phyloP scores from a whole-genome alignment of 2,797 vertebrate species.

The Tympanoctomys barrerae region DNA sequence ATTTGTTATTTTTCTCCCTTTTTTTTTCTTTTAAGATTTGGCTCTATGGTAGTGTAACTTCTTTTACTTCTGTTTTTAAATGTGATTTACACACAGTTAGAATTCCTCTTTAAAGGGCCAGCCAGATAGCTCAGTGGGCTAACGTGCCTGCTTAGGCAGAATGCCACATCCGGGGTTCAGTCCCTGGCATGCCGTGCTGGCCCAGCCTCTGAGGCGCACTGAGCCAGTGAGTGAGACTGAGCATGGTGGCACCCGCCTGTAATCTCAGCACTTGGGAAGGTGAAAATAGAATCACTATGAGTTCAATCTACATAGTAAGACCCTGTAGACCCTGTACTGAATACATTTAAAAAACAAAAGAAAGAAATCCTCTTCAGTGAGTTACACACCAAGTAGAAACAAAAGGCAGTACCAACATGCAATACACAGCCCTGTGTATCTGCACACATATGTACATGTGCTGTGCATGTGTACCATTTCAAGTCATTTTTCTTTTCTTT shows the following conservation, averaged over 20 bases:
- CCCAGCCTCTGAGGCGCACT: no score
- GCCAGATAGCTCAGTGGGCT: no score
- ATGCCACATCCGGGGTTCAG: no score
- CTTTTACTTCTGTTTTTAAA: constrained; percentile 33
- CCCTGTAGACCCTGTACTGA: no score
- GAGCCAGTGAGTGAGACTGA: neutral
- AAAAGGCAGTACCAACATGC: neutral
- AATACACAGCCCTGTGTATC: neutral
- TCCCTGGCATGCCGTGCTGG: no score
- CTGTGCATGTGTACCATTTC: neutral
- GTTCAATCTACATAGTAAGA: no score
- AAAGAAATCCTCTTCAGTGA: constrained; percentile 30
- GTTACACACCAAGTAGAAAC: neutral
- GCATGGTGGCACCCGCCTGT: no score
- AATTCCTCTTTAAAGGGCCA: neutral
- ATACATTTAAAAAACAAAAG: neutral
- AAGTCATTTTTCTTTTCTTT: neutral
- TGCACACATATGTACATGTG: neutral
- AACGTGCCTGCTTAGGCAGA: no score
- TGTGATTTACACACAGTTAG: constrained; percentile 2
- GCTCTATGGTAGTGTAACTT: neutral
- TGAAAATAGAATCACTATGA: no score
- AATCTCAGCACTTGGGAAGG: no score
- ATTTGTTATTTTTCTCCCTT: neutral
- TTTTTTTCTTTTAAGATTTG: neutral